Conservation (phyloP, 2,113 vertebrate species). For the Microtus richardsoni region DNA sequence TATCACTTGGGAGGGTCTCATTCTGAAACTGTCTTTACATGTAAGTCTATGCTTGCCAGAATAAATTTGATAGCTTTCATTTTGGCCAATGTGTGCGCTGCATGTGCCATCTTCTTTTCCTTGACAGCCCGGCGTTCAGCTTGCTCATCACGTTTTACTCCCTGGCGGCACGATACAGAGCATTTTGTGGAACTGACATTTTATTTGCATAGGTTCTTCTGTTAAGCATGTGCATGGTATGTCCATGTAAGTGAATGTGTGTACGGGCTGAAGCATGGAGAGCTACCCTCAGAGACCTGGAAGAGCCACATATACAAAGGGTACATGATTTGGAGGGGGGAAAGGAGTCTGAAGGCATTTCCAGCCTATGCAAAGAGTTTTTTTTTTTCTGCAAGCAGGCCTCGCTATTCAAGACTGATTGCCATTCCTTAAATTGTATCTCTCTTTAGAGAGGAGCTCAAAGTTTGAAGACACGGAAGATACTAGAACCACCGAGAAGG, state of each 20-base stretch:
- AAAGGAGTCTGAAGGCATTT: background rate
- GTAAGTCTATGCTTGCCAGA: background rate
- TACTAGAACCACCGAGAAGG: background rate
- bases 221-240: background rate
- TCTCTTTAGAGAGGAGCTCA: conserved; percentile 6
- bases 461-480: conserved; percentile 40
- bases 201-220: background rate
- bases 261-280: background rate
- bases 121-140: background rate
- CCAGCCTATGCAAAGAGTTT: background rate
- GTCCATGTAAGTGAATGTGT: background rate
- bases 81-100: background rate
- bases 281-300: background rate
- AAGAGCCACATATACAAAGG: background rate
- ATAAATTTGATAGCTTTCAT: background rate
- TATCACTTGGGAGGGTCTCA: background rate
- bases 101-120: background rate
- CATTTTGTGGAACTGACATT: background rate
- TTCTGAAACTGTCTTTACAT: background rate
- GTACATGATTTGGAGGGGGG: background rate
- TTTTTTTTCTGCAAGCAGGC: background rate
- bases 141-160: background rate
- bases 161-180: background rate
- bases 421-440: background rate
- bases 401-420: background rate